Evolutionary conservation across 1,140 invertebrate genomes (phyloP), one percentile per base, ranked within the genome.

Genomic region (Stegodyphus dumicola): DNA sequence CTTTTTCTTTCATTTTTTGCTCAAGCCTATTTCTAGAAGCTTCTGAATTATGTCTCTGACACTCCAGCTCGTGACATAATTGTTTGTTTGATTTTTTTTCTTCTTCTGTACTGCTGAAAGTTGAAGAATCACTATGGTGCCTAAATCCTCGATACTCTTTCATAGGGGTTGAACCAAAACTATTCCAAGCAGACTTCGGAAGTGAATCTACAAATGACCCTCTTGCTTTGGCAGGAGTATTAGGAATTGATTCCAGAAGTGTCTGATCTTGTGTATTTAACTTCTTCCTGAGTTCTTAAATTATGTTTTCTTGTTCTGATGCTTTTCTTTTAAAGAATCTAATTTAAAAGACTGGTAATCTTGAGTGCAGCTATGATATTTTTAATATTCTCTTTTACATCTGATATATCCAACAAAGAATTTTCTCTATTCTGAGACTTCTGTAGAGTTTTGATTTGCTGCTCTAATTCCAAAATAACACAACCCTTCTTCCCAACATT

Each of bases 41-140:
- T 66, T 86, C 84, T 54, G 74, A 86, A 66, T 86, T 86, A 79
- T 78, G 70, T 18, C 84, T 78, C 33, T 86, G 84, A 17, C 84
- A 86, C 6, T 86, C 84, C 15, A 86, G 33, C 53, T 86, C 84
- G 64, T 86, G 76, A 48, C 76, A 65, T 6, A 86, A 9, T 66
- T 86, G 76, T n/a, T 86, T 78, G 56, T n/a, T n/a, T n/a, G 33
- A 33, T 33, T 1, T 3, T 33, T 33, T 33, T 33, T 33, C 33
- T 33, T 33, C 33, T 33, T 33, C 33, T 33, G 33, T 33, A 33
- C 33, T 33, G 3, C 3, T 33, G 33, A 33, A 33, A 33, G 33
- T 33, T 33, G 33, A 33, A 33, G 33, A 33, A 33, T 33, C 33
- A 33, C 33, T 33, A 33, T 33, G 33, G 33, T 33, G 33, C 33